Conservation (phyloP, 2,888 invertebrate species). For the Fragum whitleyi region DNA sequence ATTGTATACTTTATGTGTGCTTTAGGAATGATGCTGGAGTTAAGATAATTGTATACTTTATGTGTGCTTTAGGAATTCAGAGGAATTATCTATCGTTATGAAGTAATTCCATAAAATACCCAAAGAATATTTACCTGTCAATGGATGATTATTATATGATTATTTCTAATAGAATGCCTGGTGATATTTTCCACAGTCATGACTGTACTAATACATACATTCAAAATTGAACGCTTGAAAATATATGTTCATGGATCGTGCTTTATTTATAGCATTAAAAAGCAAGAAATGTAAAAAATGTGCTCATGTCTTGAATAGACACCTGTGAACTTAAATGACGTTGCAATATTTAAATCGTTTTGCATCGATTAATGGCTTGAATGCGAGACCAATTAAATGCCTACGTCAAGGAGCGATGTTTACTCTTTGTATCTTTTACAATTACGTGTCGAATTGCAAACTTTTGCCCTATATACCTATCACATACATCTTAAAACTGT, state of each 20-base stretch:
- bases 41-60: no score
- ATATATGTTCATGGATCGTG: not conserved
- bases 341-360: constrained; percentile 16
- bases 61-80: no score
- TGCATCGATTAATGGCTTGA: constrained; percentile 13
- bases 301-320: not conserved
- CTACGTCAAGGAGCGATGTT: not conserved
- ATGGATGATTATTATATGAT: no score
- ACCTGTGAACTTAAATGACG: constrained; percentile 10
- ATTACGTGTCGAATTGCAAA: not conserved
- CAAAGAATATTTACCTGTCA: no score
- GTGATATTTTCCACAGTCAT: no score
- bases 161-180: no score
- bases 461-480: not conserved
- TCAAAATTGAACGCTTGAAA: no score
- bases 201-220: no score
- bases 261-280: not conserved
- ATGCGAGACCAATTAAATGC: not conserved
- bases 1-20: no score
- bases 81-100: no score
- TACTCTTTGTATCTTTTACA: not conserved
- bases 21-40: no score
- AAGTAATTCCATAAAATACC: no score
- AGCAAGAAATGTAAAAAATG: not conserved
- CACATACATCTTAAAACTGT: not conserved